Evolutionary conservation across 2,888 invertebrate genomes (phyloP).

Genomic region (Cataglyphis livida): DNA sequence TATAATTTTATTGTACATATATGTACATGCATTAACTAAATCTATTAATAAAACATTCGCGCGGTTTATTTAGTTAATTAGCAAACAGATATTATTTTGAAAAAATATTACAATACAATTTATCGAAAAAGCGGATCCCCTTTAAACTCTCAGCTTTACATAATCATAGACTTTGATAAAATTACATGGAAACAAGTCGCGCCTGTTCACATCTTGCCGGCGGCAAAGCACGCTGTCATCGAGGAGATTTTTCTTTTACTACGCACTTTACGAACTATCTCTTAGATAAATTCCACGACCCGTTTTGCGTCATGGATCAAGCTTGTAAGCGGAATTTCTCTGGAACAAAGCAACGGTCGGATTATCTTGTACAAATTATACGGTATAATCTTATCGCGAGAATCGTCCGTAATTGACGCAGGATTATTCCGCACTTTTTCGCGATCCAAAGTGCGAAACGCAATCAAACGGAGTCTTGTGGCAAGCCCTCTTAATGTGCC

Average conservation of each 20-base stretch:
- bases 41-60: not conserved
- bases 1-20: not conserved
- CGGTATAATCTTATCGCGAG: not conserved
- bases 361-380: slow-evolving; percentile 21
- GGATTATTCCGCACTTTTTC: slow-evolving; percentile 1
- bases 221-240: not conserved
- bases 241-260: not conserved
- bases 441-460: slow-evolving; percentile 6
- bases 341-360: not conserved
- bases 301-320: slow-evolving; percentile 4
- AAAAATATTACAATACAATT: not conserved
- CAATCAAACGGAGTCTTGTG: slow-evolving; percentile 22
- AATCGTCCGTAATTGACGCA: not conserved
- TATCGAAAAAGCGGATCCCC: not conserved
- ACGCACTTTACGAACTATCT: not conserved
- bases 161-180: not conserved
- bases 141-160: not conserved
- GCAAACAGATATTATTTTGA: not conserved
- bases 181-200: not conserved
- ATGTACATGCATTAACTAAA: not conserved
- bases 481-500: not conserved
- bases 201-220: not conserved
- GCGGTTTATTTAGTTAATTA: not conserved
- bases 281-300: not conserved
- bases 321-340: not conserved